Base-by-base conservation (phyloP, 2,797 vertebrate species). In the Valencia hispanica region DNA sequence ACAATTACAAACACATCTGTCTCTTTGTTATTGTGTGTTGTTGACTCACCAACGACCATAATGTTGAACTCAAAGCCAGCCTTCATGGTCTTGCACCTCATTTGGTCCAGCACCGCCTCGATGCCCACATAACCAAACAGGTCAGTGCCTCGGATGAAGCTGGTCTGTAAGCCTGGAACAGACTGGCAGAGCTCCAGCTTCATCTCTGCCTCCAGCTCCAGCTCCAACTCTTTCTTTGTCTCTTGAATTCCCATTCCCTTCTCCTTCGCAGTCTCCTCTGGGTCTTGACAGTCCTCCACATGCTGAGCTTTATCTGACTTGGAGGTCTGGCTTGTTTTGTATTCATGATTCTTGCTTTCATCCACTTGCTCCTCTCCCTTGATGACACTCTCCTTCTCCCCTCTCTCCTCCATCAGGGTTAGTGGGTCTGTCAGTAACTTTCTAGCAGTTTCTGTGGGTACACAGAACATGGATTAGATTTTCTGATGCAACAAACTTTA, bases 61-160 rank as follows among this genome's bases (percentile, higher is more conserved):
- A 99, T 95, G 94, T 99, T 99, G 86, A 99, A 98, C 90, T 99
- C 97, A 1, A 99, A 98, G 57, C 97, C 97, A 0, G 92, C 95
- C 91, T 98, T 99, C 96, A 99, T 97, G 79, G 97, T 98, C 89
- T 99, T 99, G 91, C 95, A 96, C 79, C 95, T 96, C 96, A 99
- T 97, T 92, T 99, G 98, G 86, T 99, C 97, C 73, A 99, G 95
- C 15, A 99, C 97, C 0, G 97, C 96, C 79, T 99, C 98, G 0
- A 99, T 98, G 73, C 98, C 98, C 89, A 99, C 97, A 0, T 97
- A 96, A 55, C 97, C 96, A 0, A 97, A 95, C 57, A 95, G 92
- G 88, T 97, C 95, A 0, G 88, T 86, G 9, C 95, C 95, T 2
- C 18, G 73, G 32, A 84, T 94, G 0, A 86, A 86, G 86, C 91